A percentile compares a stretch with the other conserved stretches of the same genome.
Conservation (phyloP, 2,797 vertebrate genomes). For the Varecia variegata region DNA sequence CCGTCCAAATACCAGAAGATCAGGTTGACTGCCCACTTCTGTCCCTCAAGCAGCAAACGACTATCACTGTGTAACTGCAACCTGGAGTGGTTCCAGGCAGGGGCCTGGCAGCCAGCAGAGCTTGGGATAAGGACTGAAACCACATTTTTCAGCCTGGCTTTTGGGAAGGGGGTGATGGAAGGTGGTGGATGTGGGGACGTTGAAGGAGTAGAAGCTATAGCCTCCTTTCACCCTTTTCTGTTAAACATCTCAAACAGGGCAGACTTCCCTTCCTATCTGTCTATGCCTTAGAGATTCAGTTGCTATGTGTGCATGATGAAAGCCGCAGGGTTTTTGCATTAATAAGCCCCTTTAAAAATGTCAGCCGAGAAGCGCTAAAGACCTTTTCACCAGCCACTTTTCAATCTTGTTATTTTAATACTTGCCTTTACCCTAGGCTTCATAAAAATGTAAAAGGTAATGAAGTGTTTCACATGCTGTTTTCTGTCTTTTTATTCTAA, state of each 20-base stretch:
- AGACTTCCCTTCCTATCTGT: neutral
- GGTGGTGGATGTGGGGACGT: neutral
- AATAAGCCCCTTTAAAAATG: constrained; percentile 66
- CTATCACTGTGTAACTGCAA: neutral
- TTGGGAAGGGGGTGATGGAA: neutral
- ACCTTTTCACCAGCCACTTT: constrained; percentile 63
- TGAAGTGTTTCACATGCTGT: constrained; percentile 63
- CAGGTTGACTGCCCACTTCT: neutral
- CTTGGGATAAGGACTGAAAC: neutral
- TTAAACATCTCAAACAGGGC: neutral
- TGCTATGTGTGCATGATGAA: neutral
- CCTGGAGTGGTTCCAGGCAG: neutral
- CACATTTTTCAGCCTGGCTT: neutral
- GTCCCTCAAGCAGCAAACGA: neutral
- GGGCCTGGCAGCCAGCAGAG: neutral
- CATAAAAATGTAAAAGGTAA: constrained; percentile 51
- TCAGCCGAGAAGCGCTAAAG: constrained; percentile 53
- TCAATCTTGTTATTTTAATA: constrained; percentile 57
- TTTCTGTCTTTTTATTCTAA: constrained; percentile 72
- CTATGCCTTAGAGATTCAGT: neutral
- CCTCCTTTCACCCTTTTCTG: neutral
- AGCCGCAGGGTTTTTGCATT: constrained; percentile 50
- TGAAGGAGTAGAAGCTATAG: neutral
- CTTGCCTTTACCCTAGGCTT: constrained; percentile 58
- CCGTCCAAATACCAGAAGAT: neutral